These are phyloP conservation scores for Macrotis lagotis DNA, from an alignment of 2,113 vertebrate genomes.

Conservation along the genomic window DNA sequence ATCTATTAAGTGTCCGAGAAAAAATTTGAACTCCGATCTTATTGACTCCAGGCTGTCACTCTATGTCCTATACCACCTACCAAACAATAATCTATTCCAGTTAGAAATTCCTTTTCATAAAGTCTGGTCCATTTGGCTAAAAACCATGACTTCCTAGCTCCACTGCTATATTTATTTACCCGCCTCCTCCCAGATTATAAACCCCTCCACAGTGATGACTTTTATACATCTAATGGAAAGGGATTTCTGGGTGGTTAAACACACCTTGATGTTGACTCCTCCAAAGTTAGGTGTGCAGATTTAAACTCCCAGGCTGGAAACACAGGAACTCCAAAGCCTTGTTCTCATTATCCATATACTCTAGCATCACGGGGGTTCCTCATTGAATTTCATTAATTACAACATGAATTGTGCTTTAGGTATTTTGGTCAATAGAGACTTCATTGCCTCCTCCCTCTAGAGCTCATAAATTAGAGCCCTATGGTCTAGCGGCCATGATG, in stretches of 20 bases:
- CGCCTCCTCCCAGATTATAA: not conserved
- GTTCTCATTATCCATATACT: fast-evolving
- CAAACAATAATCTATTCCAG: not conserved
- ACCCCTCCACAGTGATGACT: not conserved
- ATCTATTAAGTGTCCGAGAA: not conserved
- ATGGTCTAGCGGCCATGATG: constrained; percentile 51
- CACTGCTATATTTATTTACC: not conserved
- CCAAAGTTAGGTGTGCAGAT: not conserved
- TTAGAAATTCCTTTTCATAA: not conserved
- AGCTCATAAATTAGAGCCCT: constrained; percentile 71
- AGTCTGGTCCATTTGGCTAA: not conserved
- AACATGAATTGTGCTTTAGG: not conserved
- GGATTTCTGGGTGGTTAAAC: not conserved
- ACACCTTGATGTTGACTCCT: fast-evolving
- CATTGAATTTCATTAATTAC: not conserved
- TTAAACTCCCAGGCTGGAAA: not conserved
- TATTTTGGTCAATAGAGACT: constrained; percentile 58
- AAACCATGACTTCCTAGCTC: not conserved
- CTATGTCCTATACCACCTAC: not conserved
- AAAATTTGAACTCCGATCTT: not conserved
- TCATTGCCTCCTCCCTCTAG: not conserved
- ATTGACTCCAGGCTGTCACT: not conserved
- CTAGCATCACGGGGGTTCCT: fast-evolving
- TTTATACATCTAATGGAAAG: not conserved
- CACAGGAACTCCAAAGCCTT: not conserved